phyloP scores from a whole-genome alignment of 64 coral and sea anemone species.

The Stichodactyla helianthus region DNA sequence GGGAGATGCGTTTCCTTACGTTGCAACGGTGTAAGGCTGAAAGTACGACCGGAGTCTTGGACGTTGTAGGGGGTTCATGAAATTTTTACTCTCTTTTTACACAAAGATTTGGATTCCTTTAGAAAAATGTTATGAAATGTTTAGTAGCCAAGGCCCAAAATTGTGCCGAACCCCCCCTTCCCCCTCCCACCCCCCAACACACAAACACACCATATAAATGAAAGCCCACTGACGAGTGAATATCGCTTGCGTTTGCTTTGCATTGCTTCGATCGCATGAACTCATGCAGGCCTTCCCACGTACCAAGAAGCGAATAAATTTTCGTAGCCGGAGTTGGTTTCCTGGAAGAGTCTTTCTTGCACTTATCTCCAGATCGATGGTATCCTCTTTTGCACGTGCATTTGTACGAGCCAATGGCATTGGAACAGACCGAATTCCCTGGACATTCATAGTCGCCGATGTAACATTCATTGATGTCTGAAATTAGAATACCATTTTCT shows the following conservation, averaged over 20 bases:
- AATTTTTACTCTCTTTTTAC: no score
- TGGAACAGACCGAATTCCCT: neutral
- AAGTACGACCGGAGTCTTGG: no score
- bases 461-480: slow-evolving; percentile 20
- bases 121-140: neutral
- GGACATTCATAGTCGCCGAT: neutral
- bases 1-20: no score
- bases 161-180: no score
- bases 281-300: slow-evolving; percentile 1
- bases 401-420: slow-evolving; percentile 2
- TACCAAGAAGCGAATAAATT: neutral
- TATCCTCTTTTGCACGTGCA: slow-evolving; percentile 8
- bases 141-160: no score
- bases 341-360: neutral
- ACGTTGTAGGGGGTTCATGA: no score
- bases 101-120: neutral
- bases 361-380: neutral
- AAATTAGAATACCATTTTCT: neutral
- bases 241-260: no score
- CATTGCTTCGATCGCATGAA: no score
- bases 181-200: no score
- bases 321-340: neutral
- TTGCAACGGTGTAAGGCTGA: no score
- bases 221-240: no score
- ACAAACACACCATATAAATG: no score